A percentile compares a stretch with the other conserved stretches of the same genome.
phyloP scores from a whole-genome alignment of 2,888 invertebrate species.

The Chrysolina oricalcia region DNA sequence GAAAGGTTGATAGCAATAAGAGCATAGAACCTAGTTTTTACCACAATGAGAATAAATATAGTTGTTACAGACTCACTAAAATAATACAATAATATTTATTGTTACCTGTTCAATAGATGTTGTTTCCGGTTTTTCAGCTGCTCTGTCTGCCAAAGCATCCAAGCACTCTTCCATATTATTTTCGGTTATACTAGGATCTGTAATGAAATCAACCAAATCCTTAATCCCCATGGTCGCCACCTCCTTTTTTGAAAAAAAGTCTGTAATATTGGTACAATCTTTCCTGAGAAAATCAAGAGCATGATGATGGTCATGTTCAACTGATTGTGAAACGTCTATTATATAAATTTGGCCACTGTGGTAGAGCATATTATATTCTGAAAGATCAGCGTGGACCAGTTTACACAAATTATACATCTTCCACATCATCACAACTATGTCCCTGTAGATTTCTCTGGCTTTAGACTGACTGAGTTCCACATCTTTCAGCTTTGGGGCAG shows the following conservation, averaged over 20 bases:
- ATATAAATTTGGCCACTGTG: conserved; percentile 88
- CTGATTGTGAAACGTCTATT: conserved; percentile 98
- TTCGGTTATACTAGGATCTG: conserved; percentile 89
- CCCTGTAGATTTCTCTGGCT: conserved; percentile 86
- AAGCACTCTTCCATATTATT: conserved; percentile 88
- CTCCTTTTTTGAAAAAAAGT: conserved; percentile 91
- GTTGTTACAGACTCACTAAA: background rate
- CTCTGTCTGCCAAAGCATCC: conserved; percentile 81
- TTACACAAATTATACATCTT: conserved; percentile 93
- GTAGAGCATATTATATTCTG: conserved; percentile 95
- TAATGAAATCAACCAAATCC: conserved; percentile 96
- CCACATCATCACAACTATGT: conserved; percentile 92
- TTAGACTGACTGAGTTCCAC: conserved; percentile 83
- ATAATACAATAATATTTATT: conserved; percentile 3
- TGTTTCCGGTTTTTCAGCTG: conserved; percentile 78
- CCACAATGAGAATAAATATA: too few relatives aligned
- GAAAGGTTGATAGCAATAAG: too few relatives aligned
- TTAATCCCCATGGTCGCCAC: conserved; percentile 94
- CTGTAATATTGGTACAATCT: conserved; percentile 94
- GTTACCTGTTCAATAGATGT: conserved; percentile 80
- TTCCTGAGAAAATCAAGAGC: conserved; percentile 95
- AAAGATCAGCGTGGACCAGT: conserved; percentile 97
- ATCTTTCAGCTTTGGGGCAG: conserved; percentile 91
- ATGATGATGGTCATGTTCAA: conserved; percentile 98
- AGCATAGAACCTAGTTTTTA: too few relatives aligned